A percentile compares a stretch with the other conserved stretches of the same genome.
phyloP scores from a whole-genome alignment of 2,797 vertebrate genomes.

The Sylvilagus floridanus region DNA sequence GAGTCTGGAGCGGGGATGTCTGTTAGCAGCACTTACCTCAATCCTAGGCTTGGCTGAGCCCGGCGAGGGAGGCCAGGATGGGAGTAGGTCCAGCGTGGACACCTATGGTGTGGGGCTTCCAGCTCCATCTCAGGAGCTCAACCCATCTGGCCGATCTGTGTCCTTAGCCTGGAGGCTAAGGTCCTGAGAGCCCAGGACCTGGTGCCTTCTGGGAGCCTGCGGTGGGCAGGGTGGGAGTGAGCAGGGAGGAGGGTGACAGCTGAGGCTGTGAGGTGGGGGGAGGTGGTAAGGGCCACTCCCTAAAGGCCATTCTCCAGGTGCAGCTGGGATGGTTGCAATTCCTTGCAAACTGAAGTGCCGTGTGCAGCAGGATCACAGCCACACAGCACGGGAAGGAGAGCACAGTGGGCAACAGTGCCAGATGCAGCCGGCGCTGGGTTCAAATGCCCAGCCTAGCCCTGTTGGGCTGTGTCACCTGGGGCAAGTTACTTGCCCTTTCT shows the following conservation, averaged over 20 bases:
- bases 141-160: conserved; percentile 36
- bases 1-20: not conserved
- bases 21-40: not conserved
- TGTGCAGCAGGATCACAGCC: not conserved
- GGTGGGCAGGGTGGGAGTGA: not conserved
- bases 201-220: not conserved
- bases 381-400: fast-evolving
- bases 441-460: not conserved
- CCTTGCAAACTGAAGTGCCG: not conserved
- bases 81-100: not conserved
- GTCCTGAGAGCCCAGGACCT: not conserved
- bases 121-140: not conserved
- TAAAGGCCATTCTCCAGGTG: conserved; percentile 14
- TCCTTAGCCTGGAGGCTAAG: not conserved
- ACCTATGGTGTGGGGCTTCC: not conserved
- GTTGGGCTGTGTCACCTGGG: not conserved
- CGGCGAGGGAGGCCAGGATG: not conserved
- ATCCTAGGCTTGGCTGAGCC: not conserved
- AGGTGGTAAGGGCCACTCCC: not conserved
- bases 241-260: not conserved
- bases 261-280: not conserved
- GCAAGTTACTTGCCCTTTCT: not conserved
- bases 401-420: fast-evolving
- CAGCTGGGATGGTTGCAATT: not conserved
- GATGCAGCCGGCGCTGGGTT: not conserved